Conservation (phyloP, 2,113 vertebrate genomes). For the Gallinago media region DNA sequence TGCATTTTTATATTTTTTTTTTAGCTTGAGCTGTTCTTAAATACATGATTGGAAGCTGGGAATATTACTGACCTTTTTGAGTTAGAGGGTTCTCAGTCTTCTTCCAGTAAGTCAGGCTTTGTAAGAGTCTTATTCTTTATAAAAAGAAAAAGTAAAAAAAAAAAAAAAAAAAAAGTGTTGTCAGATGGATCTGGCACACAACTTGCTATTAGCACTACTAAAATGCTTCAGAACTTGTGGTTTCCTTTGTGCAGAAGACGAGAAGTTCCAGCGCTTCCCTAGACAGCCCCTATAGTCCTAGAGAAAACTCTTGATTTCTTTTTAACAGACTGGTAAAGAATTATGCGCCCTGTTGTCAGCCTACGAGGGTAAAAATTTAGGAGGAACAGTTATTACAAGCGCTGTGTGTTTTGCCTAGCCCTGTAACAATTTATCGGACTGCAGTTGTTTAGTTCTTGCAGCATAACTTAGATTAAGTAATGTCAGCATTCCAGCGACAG, state of each 20-base stretch:
- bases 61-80: background rate
- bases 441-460: background rate
- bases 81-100: background rate
- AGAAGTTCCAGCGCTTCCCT: background rate
- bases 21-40: background rate
- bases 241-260: background rate
- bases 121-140: background rate
- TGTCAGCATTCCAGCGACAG: accelerated
- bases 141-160: too few relatives aligned
- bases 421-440: background rate
- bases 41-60: background rate
- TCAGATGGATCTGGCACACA: background rate
- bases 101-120: background rate
- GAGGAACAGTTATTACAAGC: background rate
- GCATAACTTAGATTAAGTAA: background rate
- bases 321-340: background rate
- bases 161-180: background rate
- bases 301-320: background rate
- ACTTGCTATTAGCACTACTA: background rate
- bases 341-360: background rate
- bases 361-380: background rate
- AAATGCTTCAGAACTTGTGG: background rate
- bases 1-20: background rate
- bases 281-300: background rate
- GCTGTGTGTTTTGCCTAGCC: background rate